Percentiles rank a stretch among this genome's conserved stretches.
Evolutionary conservation across 1,140 invertebrate species (phyloP).

Genomic region (Aplysia californica): DNA sequence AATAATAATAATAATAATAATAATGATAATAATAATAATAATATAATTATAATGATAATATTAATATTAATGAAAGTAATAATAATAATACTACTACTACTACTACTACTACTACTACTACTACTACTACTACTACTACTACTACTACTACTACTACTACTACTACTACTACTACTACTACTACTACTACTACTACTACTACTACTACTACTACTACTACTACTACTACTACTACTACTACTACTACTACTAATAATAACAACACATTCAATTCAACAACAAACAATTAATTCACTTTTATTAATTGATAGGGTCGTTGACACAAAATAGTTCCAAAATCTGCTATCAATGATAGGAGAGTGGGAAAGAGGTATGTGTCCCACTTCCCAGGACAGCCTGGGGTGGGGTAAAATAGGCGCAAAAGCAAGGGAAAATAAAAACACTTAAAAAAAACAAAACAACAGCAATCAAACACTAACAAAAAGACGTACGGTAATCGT

Average conservation of each 20-base stretch:
- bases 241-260: neutral
- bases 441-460: too few species aligned
- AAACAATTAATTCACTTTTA: too few species aligned
- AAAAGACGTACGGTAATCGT: too few species aligned
- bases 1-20: neutral
- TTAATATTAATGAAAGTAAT: neutral
- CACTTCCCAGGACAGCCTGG: too few species aligned
- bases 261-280: too few species aligned
- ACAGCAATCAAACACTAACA: too few species aligned
- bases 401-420: too few species aligned
- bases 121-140: neutral
- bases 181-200: slow-evolving; percentile 5
- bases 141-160: slow-evolving; percentile 12
- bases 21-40: neutral
- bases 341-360: too few species aligned
- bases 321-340: too few species aligned
- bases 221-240: slow-evolving; percentile 7
- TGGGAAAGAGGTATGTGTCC: too few species aligned
- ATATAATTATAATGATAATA: neutral
- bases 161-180: neutral
- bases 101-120: neutral
- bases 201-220: neutral
- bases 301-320: too few species aligned
- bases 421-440: too few species aligned
- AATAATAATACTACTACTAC: neutral